phyloP scores from a whole-genome alignment of 2,113 vertebrate species.

The Drymodes brunneopygia region DNA sequence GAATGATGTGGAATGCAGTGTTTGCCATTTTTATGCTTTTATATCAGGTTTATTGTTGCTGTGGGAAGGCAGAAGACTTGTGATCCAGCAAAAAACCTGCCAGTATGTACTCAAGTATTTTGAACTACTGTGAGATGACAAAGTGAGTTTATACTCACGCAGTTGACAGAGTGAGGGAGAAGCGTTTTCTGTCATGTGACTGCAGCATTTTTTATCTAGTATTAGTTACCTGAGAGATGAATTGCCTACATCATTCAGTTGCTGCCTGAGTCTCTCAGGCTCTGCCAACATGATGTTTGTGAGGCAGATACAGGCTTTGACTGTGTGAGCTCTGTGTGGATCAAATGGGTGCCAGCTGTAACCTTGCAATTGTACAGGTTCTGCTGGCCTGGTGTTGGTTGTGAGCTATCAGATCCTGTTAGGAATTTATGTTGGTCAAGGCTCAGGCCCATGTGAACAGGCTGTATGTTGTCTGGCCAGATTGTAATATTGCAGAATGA shows the following conservation, averaged over 20 bases:
- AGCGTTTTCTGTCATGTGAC: not conserved
- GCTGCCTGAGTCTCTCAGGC: not conserved
- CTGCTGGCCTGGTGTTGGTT: not conserved
- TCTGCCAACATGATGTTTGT: not conserved
- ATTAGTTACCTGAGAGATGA: not conserved
- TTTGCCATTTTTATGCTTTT: not conserved
- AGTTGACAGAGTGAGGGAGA: not conserved
- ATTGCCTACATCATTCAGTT: not conserved
- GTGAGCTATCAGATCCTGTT: not conserved
- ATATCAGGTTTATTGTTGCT: not conserved
- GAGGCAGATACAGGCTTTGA: not conserved
- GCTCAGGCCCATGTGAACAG: not conserved
- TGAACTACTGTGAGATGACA: not conserved
- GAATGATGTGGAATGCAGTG: fast-evolving
- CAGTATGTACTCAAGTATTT: not conserved
- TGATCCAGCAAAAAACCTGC: not conserved
- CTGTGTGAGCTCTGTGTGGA: not conserved
- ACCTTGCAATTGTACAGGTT: not conserved
- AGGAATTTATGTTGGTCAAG: not conserved
- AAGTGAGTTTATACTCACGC: not conserved
- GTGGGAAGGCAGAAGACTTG: not conserved
- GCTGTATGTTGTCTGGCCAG: not conserved
- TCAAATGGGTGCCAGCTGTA: not conserved
- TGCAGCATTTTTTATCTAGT: not conserved
- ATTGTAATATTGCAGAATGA: not conserved